Conservation (phyloP, 2,113 vertebrate genomes). For the Lonchura striata region DNA sequence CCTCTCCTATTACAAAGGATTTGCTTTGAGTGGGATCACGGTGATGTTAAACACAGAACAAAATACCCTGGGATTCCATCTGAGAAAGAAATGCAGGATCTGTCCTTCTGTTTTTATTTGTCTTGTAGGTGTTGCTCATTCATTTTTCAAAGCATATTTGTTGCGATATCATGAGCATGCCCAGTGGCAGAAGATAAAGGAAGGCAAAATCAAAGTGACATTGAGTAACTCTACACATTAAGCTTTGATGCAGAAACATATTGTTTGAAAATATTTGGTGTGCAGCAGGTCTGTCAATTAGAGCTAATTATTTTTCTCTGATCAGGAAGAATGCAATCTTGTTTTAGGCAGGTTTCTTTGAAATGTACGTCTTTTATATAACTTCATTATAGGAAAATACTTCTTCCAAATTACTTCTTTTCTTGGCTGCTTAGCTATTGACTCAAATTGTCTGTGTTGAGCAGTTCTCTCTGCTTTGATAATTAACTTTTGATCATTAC, state of each 20-base stretch:
- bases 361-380: slow-evolving; percentile 59
- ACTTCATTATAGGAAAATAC: slow-evolving; percentile 67
- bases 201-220: slow-evolving; percentile 64
- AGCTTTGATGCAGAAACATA: slow-evolving; percentile 62
- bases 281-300: slow-evolving; percentile 61
- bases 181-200: slow-evolving; percentile 38
- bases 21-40: not conserved
- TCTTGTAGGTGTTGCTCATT: slow-evolving; percentile 39
- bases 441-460: slow-evolving; percentile 67
- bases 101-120: slow-evolving; percentile 22
- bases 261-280: slow-evolving; percentile 59
- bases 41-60: not conserved
- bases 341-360: slow-evolving; percentile 63
- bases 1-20: not conserved
- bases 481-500: slow-evolving; percentile 74
- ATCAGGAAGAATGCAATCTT: slow-evolving; percentile 62
- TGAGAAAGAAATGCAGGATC: not conserved
- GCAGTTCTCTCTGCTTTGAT: slow-evolving; percentile 69
- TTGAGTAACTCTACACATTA: slow-evolving; percentile 25
- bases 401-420: slow-evolving; percentile 66
- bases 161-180: slow-evolving; percentile 8
- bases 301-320: slow-evolving; percentile 68
- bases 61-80: not conserved
- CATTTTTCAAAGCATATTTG: slow-evolving; percentile 33
- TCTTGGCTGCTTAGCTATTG: slow-evolving; percentile 63